phyloP scores from a whole-genome alignment of 2,888 invertebrate genomes.

The Ophion ellenae region DNA sequence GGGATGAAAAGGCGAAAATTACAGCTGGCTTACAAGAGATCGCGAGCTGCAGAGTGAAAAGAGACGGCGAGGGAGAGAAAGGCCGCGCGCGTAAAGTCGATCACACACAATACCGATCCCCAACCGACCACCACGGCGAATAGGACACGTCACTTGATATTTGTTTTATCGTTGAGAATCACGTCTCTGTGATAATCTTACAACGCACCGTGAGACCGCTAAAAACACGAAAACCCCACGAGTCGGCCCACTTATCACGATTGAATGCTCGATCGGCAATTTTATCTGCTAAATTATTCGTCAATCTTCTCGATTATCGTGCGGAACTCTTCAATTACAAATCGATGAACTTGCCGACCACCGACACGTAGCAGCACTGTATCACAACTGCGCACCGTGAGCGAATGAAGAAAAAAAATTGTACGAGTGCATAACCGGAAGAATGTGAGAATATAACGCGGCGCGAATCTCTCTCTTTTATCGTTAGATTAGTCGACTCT shows the following conservation, averaged over 20 bases:
- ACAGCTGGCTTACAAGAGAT: conserved; percentile 20
- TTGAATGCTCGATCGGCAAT: too few species aligned
- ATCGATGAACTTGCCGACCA: conserved; percentile 12
- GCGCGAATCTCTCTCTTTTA: conserved; percentile 46
- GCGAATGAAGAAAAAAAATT: conserved; percentile 24
- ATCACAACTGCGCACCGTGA: conserved; percentile 53
- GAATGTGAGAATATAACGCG: background rate
- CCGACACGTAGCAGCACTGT: conserved; percentile 43
- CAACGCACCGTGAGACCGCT: background rate
- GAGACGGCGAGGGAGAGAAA: conserved; percentile 28
- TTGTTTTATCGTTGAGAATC: conserved; percentile 8
- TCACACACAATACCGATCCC: conserved; percentile 49
- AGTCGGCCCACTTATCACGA: too few species aligned
- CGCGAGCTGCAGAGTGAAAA: background rate
- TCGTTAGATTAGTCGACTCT: conserved; percentile 58
- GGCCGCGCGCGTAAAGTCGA: conserved; percentile 41
- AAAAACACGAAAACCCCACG: background rate
- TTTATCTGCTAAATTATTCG: background rate
- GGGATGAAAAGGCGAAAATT: conserved; percentile 31
- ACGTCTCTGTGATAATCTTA: background rate
- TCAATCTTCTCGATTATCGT: background rate
- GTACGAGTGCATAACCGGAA: background rate
- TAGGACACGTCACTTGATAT: conserved; percentile 58
- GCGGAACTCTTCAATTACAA: conserved; percentile 24
- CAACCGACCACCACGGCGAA: conserved; percentile 42